Evolutionary conservation across 1,140 invertebrate species (phyloP), one percentile per base, ranked within the genome.

Genomic region (Dendrolimus punctatus): DNA sequence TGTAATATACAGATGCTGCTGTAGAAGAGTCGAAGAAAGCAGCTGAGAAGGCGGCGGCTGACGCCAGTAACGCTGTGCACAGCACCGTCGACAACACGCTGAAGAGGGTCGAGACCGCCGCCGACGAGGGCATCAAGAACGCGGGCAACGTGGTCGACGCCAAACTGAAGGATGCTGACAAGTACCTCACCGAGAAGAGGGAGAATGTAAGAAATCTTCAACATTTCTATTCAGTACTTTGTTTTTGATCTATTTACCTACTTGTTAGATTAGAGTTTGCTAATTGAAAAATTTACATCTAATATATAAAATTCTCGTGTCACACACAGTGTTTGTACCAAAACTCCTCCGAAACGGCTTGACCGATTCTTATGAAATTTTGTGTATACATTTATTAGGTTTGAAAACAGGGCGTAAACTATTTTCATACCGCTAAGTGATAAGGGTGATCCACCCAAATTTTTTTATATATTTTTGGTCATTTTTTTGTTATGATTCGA

Each of bases 11-110:
- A 88, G 86, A 75, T 46, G 68, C 73, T 37, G 84, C 83, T 2
- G 53, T 86, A 6, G 86, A 88, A 49, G 80, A 85, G 45, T 83
- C 84, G 2, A 86, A 85, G 68, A 86, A 85, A 53, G 86, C 86
- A 3, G 86, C 83, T 0, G 73, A 83, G 44, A 85, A 85, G 46
- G 85, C 82, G 0, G 84, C 82, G 0, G 66, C 78, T 1, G 82
- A 87, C 46, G 85, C 85, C 0, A 73, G 68, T 59, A 86, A 78
- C 44, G 80, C 83, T 2, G 76, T 88, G 6, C 64, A 74, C 61
- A 76, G 76, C 60, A 77, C 80, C 6, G 77, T 87, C 0, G 85
- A 88, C 64, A 77, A 72, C 63, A 81, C 80, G 0, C 64, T 88
- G 38, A 78, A 85, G 68, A 58, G 80, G n/a, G 85, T 79, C 9